Percentiles rank a stretch among this genome's conserved stretches.
Evolutionary conservation across 1,140 invertebrate species (phyloP).

Genomic region (Ptiloglossa arizonensis): DNA sequence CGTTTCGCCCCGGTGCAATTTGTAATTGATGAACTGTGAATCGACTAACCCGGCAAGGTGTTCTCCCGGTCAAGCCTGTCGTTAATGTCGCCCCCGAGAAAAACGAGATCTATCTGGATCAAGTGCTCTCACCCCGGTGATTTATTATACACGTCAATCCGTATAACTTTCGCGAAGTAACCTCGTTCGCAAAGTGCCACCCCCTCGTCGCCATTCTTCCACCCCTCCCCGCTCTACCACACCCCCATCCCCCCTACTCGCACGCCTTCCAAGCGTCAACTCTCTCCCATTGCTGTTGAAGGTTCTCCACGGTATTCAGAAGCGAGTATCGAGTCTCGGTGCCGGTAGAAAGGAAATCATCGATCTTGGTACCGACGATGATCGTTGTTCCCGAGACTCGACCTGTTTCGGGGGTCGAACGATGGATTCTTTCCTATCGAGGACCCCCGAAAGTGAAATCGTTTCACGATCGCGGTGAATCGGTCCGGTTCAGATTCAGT

Average conservation of each 20-base stretch:
- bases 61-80: constrained; percentile 19
- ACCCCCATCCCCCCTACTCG: not conserved
- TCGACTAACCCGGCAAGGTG: constrained; percentile 23
- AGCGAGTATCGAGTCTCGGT: constrained; percentile 2
- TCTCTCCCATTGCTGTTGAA: not conserved
- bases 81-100: constrained; percentile 35
- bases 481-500: too few relatives aligned
- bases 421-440: too few relatives aligned
- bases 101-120: constrained; percentile 48
- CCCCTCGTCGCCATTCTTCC: not conserved
- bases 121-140: constrained; percentile 25
- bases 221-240: too few relatives aligned
- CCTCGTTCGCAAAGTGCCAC: constrained; percentile 33
- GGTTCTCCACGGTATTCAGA: not conserved
- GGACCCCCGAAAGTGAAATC: too few relatives aligned
- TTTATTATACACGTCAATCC: constrained; percentile 49
- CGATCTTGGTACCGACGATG: not conserved
- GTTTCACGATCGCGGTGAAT: too few relatives aligned
- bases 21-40: constrained; percentile 36
- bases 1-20: not conserved
- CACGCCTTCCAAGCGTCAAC: not conserved
- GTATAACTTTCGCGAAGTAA: constrained; percentile 31
- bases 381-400: not conserved
- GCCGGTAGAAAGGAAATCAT: not conserved
- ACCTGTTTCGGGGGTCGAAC: not conserved